phyloP scores from a whole-genome alignment of 2,113 vertebrate genomes.

The Mus musculus region DNA sequence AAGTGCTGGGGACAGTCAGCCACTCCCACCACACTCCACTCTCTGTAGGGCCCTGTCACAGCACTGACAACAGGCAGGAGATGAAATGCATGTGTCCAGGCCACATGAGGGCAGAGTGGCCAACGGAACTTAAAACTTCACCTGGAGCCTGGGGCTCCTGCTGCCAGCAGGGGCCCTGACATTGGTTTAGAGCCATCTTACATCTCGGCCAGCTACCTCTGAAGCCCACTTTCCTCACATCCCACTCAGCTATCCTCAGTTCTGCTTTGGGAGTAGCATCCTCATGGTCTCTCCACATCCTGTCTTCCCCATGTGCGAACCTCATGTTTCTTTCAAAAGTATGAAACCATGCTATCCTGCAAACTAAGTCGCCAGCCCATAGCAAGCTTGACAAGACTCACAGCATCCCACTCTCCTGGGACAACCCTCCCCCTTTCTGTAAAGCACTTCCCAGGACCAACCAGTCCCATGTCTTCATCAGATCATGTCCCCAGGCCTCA shows the following conservation, averaged over 20 bases:
- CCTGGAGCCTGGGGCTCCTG: background rate
- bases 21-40: accelerated
- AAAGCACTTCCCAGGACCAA: background rate
- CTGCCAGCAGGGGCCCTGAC: background rate
- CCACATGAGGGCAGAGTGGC: too few species aligned
- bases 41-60: accelerated
- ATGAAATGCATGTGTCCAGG: background rate
- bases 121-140: too few species aligned
- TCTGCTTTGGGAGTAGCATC: accelerated
- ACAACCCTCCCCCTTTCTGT: background rate
- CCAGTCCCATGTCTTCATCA: background rate
- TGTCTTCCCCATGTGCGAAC: background rate
- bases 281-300: background rate
- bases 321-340: background rate
- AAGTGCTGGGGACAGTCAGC: background rate
- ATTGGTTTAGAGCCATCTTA: too few species aligned
- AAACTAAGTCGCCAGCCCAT: background rate
- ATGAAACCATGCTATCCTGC: background rate
- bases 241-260: background rate
- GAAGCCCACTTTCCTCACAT: accelerated
- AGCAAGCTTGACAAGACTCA: background rate
- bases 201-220: background rate
- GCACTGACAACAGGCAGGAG: accelerated
- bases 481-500: background rate
- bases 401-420: background rate